These are phyloP conservation scores for Papilio polyxenes DNA, from an alignment of 1,140 invertebrate species.

Conservation along the genomic window DNA sequence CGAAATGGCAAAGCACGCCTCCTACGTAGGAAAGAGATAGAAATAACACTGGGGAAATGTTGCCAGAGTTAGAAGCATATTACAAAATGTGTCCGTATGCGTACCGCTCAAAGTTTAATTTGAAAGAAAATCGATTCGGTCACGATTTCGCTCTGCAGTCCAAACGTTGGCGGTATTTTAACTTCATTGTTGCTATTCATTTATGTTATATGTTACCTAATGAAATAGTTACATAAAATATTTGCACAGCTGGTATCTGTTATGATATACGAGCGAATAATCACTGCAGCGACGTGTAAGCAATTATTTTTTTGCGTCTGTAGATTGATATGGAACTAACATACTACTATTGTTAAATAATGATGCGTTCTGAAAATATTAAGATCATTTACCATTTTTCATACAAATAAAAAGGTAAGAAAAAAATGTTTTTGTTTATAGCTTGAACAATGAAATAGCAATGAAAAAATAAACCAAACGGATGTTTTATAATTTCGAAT, in stretches of 20 bases:
- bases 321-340: background rate
- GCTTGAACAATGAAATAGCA: background rate
- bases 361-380: background rate
- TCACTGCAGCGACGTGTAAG: constrained; percentile 20
- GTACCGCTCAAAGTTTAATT: constrained; percentile 60
- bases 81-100: constrained; percentile 68
- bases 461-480: too few species aligned
- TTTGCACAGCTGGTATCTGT: constrained; percentile 49
- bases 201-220: constrained; percentile 63
- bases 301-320: background rate
- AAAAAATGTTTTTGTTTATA: background rate
- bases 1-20: constrained; percentile 77
- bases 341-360: background rate
- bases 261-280: constrained; percentile 41
- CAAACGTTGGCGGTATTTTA: constrained; percentile 64
- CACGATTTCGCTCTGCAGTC: constrained; percentile 71
- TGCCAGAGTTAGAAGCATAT: constrained; percentile 58
- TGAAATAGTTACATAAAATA: constrained; percentile 58
- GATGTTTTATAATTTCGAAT: background rate
- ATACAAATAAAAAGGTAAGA: background rate
- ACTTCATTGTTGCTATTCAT: constrained; percentile 69
- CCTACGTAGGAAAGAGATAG: constrained; percentile 68
- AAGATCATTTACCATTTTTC: background rate
- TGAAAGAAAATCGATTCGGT: constrained; percentile 48
- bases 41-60: constrained; percentile 73